phyloP scores from a whole-genome alignment of 2,113 vertebrate genomes.

The Setophaga kirtlandii region DNA sequence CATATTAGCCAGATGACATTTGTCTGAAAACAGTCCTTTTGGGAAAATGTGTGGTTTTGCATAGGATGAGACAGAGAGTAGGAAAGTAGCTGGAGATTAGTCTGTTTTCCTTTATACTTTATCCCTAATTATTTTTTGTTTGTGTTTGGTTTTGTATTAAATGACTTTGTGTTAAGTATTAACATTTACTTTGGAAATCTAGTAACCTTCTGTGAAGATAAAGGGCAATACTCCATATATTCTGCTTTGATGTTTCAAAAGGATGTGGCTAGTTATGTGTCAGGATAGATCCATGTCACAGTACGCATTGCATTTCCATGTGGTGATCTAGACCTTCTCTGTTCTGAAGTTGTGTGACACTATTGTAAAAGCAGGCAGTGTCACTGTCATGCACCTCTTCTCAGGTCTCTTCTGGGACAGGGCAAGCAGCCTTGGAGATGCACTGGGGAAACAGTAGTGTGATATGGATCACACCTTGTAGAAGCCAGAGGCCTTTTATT shows the following conservation, averaged over 20 bases:
- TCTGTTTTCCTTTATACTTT: neutral
- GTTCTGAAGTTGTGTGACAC: neutral
- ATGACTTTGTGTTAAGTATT: neutral
- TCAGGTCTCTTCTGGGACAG: neutral
- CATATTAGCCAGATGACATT: neutral
- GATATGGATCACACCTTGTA: neutral
- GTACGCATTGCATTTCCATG: neutral
- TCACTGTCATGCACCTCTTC: neutral
- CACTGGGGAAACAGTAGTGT: neutral
- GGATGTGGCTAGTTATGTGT: neutral
- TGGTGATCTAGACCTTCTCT: neutral
- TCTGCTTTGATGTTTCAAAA: neutral
- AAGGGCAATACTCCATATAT: neutral
- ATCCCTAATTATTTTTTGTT: neutral
- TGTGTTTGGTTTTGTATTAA: neutral
- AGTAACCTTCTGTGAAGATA: neutral
- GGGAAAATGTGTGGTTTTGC: neutral
- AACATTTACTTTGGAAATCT: neutral
- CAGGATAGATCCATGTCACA: neutral
- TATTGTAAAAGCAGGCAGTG: neutral
- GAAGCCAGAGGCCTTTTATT: neutral
- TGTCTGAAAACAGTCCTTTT: neutral
- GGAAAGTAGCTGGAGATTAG: neutral
- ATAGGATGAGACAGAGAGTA: neutral
- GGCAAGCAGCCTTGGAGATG: neutral